A percentile compares a stretch with the other conserved stretches of the same genome.
Conservation (phyloP, 2,797 vertebrate species). For the Eupleurogrammus muticus region DNA sequence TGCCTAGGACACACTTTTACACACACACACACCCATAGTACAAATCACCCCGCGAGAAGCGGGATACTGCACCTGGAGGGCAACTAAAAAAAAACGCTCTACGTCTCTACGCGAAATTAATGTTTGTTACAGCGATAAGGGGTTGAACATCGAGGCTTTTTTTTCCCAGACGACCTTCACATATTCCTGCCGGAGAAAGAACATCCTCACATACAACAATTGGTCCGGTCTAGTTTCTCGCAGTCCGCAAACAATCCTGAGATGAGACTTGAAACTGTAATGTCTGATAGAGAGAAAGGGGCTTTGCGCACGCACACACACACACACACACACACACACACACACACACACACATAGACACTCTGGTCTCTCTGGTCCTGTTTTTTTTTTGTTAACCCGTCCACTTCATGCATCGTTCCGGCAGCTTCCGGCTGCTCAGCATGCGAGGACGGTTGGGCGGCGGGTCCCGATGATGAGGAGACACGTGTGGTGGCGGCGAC, state of each 20-base stretch:
- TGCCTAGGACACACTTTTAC: constrained; percentile 38
- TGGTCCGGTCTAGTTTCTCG: constrained; percentile 76
- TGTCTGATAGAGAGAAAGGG: constrained; percentile 60
- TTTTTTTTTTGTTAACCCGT: constrained; percentile 32
- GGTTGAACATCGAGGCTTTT: constrained; percentile 69
- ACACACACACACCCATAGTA: constrained; percentile 23
- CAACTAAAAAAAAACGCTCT: constrained; percentile 50
- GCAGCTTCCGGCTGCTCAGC: constrained; percentile 67
- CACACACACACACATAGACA: background rate
- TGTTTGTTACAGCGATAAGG: constrained; percentile 63
- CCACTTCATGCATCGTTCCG: constrained; percentile 72
- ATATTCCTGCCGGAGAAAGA: constrained; percentile 61
- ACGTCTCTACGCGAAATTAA: constrained; percentile 34
- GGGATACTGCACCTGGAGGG: constrained; percentile 81
- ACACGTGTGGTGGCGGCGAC: constrained; percentile 21
- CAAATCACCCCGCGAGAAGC: constrained; percentile 60
- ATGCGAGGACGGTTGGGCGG: constrained; percentile 64
- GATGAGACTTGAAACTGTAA: constrained; percentile 79
- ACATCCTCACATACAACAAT: constrained; percentile 60
- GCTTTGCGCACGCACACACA: constrained; percentile 37
- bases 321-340: constrained; percentile 30
- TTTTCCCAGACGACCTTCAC: constrained; percentile 53
- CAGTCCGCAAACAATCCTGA: constrained; percentile 79
- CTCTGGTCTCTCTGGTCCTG: constrained; percentile 45
- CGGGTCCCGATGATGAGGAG: constrained; percentile 43